Conservation (phyloP, 2,113 vertebrate species). For the Martes martes region DNA sequence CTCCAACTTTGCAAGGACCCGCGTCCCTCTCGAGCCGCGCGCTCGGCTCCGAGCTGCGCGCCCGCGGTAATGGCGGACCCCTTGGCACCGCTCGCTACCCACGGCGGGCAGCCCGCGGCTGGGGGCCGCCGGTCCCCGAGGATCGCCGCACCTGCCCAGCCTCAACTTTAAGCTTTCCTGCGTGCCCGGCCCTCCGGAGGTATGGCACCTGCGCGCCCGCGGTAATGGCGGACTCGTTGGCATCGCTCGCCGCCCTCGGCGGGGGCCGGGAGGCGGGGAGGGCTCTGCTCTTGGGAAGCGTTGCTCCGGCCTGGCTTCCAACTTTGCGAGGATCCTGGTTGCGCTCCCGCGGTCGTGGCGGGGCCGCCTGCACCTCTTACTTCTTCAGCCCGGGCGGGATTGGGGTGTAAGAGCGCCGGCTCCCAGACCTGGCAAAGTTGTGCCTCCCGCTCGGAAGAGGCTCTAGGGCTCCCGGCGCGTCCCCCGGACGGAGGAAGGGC, state of each 20-base stretch:
- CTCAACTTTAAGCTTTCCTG: slow-evolving; percentile 12
- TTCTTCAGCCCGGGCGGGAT: neutral
- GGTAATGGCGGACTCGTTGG: slow-evolving; percentile 12
- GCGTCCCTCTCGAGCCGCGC: neutral
- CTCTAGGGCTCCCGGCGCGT: neutral
- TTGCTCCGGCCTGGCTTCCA: neutral
- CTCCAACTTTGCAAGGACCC: slow-evolving; percentile 58
- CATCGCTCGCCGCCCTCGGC: neutral
- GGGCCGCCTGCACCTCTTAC: neutral
- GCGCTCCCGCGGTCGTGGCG: neutral
- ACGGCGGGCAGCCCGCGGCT: neutral
- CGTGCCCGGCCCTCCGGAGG: neutral
- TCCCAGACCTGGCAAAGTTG: slow-evolving; percentile 50
- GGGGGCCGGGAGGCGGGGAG: neutral
- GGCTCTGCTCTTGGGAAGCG: neutral
- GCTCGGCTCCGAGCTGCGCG: neutral
- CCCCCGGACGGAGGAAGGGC: neutral
- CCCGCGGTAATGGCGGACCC: slow-evolving; percentile 51
- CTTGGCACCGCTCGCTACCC: neutral
- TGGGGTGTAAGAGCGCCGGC: neutral
- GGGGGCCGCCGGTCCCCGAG: neutral
- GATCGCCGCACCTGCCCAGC: neutral
- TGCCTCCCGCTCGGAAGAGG: neutral
- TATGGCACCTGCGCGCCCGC: neutral
- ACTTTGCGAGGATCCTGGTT: slow-evolving; percentile 47